These are phyloP conservation scores for Sphaeramia orbicularis DNA, from an alignment of 2,797 vertebrate genomes.

Conservation along the genomic window DNA sequence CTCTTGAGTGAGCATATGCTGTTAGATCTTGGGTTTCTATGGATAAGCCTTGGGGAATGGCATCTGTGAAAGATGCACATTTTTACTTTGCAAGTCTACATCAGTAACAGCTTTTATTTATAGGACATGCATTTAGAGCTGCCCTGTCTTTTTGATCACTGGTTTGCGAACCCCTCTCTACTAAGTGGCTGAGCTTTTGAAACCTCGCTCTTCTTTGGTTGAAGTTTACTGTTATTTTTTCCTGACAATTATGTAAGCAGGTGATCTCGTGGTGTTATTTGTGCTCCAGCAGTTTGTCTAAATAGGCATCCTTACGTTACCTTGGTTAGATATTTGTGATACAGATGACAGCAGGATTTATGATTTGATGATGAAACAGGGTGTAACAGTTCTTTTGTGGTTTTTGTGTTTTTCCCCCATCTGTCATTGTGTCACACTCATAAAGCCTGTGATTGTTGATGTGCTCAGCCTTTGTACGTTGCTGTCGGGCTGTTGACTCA, in stretches of 20 bases:
- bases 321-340: conserved; percentile 5
- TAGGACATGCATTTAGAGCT: conserved; percentile 40
- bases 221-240: conserved; percentile 7
- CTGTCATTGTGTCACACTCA: conserved; percentile 39
- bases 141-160: conserved; percentile 34
- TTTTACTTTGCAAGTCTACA: conserved; percentile 27
- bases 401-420: conserved; percentile 17
- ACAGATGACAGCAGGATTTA: conserved; percentile 42
- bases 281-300: conserved; percentile 8
- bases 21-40: conserved; percentile 40
- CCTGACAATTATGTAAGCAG: conserved; percentile 14
- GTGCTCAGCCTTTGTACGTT: conserved; percentile 17
- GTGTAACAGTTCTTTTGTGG: conserved; percentile 32
- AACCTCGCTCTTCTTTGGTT: not conserved
- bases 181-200: conserved; percentile 17
- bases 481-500: conserved; percentile 40
- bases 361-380: conserved; percentile 44
- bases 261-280: conserved; percentile 13
- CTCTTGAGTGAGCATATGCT: conserved; percentile 36
- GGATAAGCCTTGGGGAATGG: conserved; percentile 28
- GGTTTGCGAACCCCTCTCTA: conserved; percentile 25
- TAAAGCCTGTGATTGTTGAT: conserved; percentile 18
- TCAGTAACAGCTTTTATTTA: conserved; percentile 60
- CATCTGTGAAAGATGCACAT: conserved; percentile 21
- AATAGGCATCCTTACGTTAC: conserved; percentile 8